Base-by-base conservation (phyloP, 2,113 vertebrate species). In the Notiomystis cincta region DNA sequence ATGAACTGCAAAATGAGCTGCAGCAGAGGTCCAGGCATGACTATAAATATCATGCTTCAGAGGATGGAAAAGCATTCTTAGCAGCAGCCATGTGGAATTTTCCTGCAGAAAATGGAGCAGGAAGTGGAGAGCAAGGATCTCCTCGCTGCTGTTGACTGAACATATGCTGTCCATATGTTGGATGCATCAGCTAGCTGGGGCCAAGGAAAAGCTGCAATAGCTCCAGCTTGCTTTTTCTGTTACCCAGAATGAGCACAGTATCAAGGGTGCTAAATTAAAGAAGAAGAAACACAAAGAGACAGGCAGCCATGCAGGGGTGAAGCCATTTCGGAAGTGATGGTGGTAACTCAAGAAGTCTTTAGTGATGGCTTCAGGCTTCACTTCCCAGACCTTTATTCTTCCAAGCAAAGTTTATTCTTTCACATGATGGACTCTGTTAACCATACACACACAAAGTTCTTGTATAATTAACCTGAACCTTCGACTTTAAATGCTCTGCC, bases 381-480 rank as follows among this genome's bases (percentile, higher is more conserved):
- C 47, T 98, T 97, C 95, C 70, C 91, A 97, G 98, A 98, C 96
- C 98, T 98, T 98, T 98, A 95, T 95, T 97, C 97, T 84, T 84
- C 84, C 70, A 98, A 96, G 61, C 97, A 97, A 98, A 98, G 98
- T 98, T 92, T 97, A 95, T 89, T 81, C 67, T 75, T 94, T 91
- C 92, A 90, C 56, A 45, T 96, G 97, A 97, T 89, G 87, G 72
- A 92, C 88, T 96, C 97, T 97, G 96, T 98, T 98, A 98, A 98
- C 89, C 96, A 97, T 97, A 92, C 67, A 95, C 64, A 6, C 82
- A 89, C 81, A 92, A 95, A 96, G 96, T 97, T 97, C 96, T 97
- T 94, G 81, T 90, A 75, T 97, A 95, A 96, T 89, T 97, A 97
- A 94, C n/a, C 82, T 35, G 90, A 93, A 89, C 95, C 93, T 97